Evolutionary conservation across 2,888 invertebrate species (phyloP), one percentile per base, ranked within the genome.

Genomic region (Drosophila cognata): DNA sequence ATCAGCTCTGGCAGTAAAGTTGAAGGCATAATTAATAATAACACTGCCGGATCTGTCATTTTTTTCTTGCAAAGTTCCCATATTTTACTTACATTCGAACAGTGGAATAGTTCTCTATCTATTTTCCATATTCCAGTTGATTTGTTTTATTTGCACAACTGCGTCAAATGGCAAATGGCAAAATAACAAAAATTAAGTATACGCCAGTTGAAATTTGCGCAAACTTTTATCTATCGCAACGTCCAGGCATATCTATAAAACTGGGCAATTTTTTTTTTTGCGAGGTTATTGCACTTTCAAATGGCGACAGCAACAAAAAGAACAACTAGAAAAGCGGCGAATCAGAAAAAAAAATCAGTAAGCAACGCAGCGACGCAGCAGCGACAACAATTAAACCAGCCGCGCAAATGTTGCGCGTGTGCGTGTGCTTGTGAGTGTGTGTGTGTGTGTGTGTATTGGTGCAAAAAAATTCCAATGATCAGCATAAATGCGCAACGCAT

Each of bases 271-370:
- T 65, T 72, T 71, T 71, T 67, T 64, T 58, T 66, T 60, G 57
- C 65, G 86, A 88, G 89, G 89, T 89, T 89, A 89, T 91, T 89
- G 89, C 89, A 89, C 89, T 90, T 91, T 87, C 79, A 31, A 29
- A 50, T 35, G 33, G 43, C 57, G 51, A 55, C 61, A 64, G 67
- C 52, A 71, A 66, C 58, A 71, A 41, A 53, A 73, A 58, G 43
- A 55, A 28, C 36, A 29, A 21, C 10, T 13, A 31, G 31, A 57
- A 31, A 73, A 82, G 68, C 72, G 67, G 58, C 41, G 36, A 58
- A 66, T 56, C 46, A 50, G 16, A 63, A 41, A 59, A 71, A 71
- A 59, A 52, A 36, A 60, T 79, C 71, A 76, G 89, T 72, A 70
- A 77, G 72, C 87, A 69, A 56, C 72, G 81, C 76, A 84, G 77